Percentiles rank a stretch among this genome's conserved stretches.
These are phyloP conservation scores for Erythrolamprus reginae DNA, from an alignment of 2,113 vertebrate genomes.

Conservation along the genomic window DNA sequence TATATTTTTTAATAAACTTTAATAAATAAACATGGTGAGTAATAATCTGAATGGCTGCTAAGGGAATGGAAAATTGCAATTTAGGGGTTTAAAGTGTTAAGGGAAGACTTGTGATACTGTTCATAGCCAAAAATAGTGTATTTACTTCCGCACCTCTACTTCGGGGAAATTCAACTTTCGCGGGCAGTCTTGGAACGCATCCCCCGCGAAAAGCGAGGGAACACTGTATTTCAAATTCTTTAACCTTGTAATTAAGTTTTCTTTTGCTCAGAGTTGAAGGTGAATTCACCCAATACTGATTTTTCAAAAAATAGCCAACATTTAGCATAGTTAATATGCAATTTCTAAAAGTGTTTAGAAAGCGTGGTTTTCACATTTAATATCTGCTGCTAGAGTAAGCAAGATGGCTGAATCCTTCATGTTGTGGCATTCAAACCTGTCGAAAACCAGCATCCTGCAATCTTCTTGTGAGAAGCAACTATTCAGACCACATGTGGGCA, in stretches of 20 bases:
- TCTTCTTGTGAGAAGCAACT: neutral
- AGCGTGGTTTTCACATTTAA: neutral
- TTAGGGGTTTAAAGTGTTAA: too few species aligned
- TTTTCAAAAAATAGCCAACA: neutral
- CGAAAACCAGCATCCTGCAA: neutral
- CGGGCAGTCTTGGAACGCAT: too few species aligned
- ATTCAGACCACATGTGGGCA: neutral
- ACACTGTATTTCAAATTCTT: neutral
- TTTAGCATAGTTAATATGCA: neutral
- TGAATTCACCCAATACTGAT: neutral
- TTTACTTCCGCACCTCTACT: too few species aligned
- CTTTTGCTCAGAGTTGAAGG: neutral
- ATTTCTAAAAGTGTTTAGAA: neutral
- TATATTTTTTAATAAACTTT: too few species aligned
- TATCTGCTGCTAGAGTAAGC: neutral
- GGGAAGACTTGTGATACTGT: too few species aligned
- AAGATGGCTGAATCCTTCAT: neutral
- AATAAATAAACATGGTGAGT: too few species aligned
- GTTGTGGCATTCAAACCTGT: neutral
- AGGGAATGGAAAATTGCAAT: too few species aligned
- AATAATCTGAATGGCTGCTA: too few species aligned
- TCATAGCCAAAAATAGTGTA: too few species aligned
- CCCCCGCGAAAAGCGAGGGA: too few species aligned
- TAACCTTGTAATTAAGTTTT: neutral
- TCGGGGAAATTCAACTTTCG: too few species aligned